A percentile compares a stretch with the other conserved stretches of the same genome.
Conservation (phyloP, 1,140 invertebrate genomes). For the Dendroctonus ponderosae region DNA sequence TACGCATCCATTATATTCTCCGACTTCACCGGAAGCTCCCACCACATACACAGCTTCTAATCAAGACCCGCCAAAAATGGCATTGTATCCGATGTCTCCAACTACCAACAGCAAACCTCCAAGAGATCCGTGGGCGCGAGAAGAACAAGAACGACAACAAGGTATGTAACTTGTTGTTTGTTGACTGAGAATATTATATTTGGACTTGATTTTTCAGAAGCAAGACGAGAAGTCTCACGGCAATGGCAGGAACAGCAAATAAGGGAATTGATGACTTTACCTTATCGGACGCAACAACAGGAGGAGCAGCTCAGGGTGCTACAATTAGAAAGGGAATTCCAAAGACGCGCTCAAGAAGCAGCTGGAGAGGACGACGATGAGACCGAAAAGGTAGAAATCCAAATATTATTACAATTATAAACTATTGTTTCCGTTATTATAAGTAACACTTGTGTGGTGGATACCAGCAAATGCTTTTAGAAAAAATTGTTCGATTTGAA, state of each 20-base stretch:
- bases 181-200: not conserved
- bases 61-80: constrained; percentile 72
- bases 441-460: not conserved
- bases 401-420: constrained; percentile 1
- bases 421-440: not conserved
- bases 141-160: constrained; percentile 81
- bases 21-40: not conserved
- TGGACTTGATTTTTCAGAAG: constrained; percentile 49
- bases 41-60: constrained; percentile 63
- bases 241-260: constrained; percentile 75
- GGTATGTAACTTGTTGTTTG: constrained; percentile 4
- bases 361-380: constrained; percentile 78
- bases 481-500: not conserved
- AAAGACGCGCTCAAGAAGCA: constrained; percentile 77
- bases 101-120: constrained; percentile 45
- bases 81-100: constrained; percentile 61
- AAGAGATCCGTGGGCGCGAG: constrained; percentile 83
- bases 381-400: constrained; percentile 46
- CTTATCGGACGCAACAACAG: constrained; percentile 72
- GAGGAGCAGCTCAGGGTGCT: constrained; percentile 83
- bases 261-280: constrained; percentile 65
- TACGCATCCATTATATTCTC: constrained; percentile 70
- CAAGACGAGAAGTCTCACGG: constrained; percentile 61
- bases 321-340: constrained; percentile 84
- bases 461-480: not conserved